A percentile compares a stretch with the other conserved stretches of the same genome.
Evolutionary conservation across 2,797 vertebrate species (phyloP).

Genomic region (Danio aesculapii): DNA sequence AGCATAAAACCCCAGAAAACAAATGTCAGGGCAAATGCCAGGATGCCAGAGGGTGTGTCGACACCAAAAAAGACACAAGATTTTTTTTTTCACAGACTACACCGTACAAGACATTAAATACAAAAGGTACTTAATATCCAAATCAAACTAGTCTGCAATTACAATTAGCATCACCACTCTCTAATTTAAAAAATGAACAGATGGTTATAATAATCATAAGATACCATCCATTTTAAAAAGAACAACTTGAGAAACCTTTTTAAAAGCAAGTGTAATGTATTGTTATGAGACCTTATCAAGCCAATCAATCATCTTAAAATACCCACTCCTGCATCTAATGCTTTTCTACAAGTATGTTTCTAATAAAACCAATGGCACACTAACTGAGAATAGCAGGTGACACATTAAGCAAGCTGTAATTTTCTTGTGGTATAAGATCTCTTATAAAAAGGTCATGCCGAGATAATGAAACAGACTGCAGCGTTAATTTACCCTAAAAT

Average conservation of each 20-base stretch:
- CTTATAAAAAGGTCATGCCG: not conserved
- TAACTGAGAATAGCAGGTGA: not conserved
- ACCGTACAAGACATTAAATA: slow-evolving; percentile 8
- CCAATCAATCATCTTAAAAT: not conserved
- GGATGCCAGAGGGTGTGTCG: slow-evolving; percentile 23
- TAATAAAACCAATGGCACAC: not conserved
- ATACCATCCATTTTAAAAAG: not conserved
- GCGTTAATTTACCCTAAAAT: not conserved
- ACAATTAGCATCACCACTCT: slow-evolving; percentile 21
- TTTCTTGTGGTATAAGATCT: not conserved
- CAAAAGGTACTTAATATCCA: not conserved
- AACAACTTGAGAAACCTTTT: slow-evolving; percentile 18
- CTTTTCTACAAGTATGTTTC: not conserved
- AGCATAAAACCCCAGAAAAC: slow-evolving; percentile 31
- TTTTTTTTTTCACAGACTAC: not conserved
- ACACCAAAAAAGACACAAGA: not conserved
- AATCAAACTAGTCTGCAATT: slow-evolving; percentile 27
- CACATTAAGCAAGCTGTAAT: not conserved
- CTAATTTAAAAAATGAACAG: not conserved
- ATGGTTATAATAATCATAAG: slow-evolving; percentile 14
- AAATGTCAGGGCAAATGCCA: slow-evolving; percentile 43
- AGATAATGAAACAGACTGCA: slow-evolving; percentile 1
- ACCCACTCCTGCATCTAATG: not conserved
- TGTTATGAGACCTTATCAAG: not conserved
- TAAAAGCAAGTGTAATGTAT: not conserved